Evolutionary conservation across 2,113 vertebrate species (phyloP), one percentile per base, ranked within the genome.

Genomic region (Larimichthys polyactis): DNA sequence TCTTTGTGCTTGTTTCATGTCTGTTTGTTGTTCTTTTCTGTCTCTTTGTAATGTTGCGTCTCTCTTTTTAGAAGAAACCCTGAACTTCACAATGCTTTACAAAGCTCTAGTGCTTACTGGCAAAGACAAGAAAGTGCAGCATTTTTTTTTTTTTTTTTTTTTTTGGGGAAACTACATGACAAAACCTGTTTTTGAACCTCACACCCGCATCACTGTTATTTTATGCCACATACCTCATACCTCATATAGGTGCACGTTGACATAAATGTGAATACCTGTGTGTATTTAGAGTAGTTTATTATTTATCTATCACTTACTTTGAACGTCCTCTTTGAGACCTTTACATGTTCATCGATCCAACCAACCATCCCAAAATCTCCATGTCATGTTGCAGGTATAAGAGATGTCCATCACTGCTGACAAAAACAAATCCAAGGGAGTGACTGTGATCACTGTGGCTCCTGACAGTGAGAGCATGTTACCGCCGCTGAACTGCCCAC

Each of bases 401-500:
- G 67, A 32, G 17, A 90, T 93, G 92, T 48, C 87, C 4, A 0
- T 90, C 54, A 76, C 73, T 10, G 44, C 87, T 1, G 8, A 11
- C 32, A 71, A 40, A 60, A 54, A 48, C 32, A 71, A 40, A 60
- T 54, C 40, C 9, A 76, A 91, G 1, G 84, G 66, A 3, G 72
- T 74, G 86, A 87, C 83, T 3, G 83, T 86, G n/a, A 10, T 88
- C 52, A 84, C 82, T 0, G 2, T 90, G 32, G 12, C 36, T 55
- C 36, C 76, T 6, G 54, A 90, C 71, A 16, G 20, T 3, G 60
- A 64, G 17, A 83, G 82, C 79, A 55, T 71, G 66, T 82, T 82
- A 20, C 91, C 87, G 0, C 46, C 79, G 0, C 27, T 90, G 82
- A 84, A 72, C 46, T 94, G 79, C 77, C 82, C 71, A 52, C 12